Conservation (phyloP, 2,888 invertebrate genomes). For the Clivina fossor region DNA sequence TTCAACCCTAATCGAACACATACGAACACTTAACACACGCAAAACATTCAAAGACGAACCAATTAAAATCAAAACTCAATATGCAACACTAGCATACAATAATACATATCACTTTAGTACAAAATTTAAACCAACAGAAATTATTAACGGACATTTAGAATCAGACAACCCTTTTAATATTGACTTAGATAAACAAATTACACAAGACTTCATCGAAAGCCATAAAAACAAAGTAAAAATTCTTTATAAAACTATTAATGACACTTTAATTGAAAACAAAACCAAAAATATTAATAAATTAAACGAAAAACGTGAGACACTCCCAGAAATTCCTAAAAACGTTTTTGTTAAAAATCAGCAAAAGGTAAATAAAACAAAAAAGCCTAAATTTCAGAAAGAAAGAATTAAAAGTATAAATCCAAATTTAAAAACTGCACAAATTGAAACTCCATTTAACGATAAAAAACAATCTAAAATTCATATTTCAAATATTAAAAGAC, state of each 20-base stretch:
- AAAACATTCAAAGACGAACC: too few relatives aligned
- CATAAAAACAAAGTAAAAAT: constrained; percentile 33
- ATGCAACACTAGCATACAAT: constrained; percentile 30
- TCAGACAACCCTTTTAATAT: constrained; percentile 32
- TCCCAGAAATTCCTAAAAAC: constrained; percentile 7
- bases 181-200: constrained; percentile 30
- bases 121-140: constrained; percentile 34
- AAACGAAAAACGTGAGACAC: constrained; percentile 4
- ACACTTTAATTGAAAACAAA: constrained; percentile 5
- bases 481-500: constrained; percentile 9
- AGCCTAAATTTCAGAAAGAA: constrained; percentile 11
- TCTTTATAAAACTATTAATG: constrained; percentile 24
- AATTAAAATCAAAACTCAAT: constrained; percentile 24
- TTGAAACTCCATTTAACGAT: not conserved
- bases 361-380: constrained; percentile 5
- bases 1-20: not conserved
- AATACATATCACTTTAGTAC: too few relatives aligned
- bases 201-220: constrained; percentile 17
- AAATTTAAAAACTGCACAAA: constrained; percentile 18
- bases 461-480: constrained; percentile 3
- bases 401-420: not conserved
- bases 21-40: too few relatives aligned
- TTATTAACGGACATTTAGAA: constrained; percentile 34
- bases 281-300: constrained; percentile 3
- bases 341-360: constrained; percentile 9